phyloP scores from a whole-genome alignment of 2,797 vertebrate genomes.

The Hypotaenidia okinawae region DNA sequence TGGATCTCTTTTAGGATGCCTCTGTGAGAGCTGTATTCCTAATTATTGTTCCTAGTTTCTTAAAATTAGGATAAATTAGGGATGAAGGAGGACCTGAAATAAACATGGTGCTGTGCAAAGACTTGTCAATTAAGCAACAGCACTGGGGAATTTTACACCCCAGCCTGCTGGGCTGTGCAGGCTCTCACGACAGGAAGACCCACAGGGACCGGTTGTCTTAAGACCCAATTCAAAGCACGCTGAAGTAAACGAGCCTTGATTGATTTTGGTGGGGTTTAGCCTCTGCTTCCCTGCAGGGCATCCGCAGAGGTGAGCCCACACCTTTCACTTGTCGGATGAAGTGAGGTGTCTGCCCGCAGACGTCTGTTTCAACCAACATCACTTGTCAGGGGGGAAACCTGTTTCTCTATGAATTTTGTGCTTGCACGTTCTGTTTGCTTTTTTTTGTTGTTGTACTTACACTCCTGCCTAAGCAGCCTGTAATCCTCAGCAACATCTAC shows the following conservation, averaged over 20 bases:
- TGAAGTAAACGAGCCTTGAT: not conserved
- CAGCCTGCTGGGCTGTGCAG: not conserved
- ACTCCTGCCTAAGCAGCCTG: not conserved
- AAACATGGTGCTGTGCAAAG: not conserved
- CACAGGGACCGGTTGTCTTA: not conserved
- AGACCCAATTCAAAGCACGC: not conserved
- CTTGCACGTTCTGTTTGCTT: not conserved
- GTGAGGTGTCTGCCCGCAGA: not conserved
- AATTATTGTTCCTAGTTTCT: not conserved
- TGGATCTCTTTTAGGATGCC: not conserved
- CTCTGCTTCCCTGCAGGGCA: not conserved
- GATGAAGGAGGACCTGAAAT: not conserved
- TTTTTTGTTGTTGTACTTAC: not conserved
- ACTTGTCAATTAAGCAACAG: accelerated
- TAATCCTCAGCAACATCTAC: constrained; percentile 1
- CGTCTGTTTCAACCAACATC: not conserved
- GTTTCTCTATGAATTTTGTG: not conserved
- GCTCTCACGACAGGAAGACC: not conserved
- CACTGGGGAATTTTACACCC: not conserved
- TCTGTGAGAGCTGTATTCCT: not conserved
- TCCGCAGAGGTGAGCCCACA: not conserved
- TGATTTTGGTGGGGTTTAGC: not conserved
- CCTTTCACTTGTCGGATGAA: not conserved
- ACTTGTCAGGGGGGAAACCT: not conserved
- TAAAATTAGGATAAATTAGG: not conserved